Evolutionary conservation across 2,888 invertebrate species (phyloP), one percentile per base, ranked within the genome.

Genomic region (Strigamia transsilvanica): DNA sequence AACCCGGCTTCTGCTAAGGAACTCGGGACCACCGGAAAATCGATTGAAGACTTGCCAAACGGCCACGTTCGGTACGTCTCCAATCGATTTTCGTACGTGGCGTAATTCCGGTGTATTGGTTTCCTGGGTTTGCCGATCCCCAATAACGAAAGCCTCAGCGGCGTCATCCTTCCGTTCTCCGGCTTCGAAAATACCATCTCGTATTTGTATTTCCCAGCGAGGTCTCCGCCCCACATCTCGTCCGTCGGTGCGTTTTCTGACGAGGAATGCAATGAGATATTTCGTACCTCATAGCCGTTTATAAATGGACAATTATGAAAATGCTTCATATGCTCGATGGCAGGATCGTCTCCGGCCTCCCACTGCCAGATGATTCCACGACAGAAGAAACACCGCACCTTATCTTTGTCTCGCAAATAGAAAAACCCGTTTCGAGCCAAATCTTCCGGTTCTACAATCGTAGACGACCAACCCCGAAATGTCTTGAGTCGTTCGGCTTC

Each of bases 1-100:
- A 98, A 97, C 46, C 98, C 98, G 61, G 97, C 97, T 84, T 94
- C 93, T 13, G 94, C 94, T 81, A 98, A 89, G 82, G 93, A 91
- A 83, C 92, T 91, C 0, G 96, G 94, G 84, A 92, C 93, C 86
- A 96, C 95, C 83, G 92, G 92, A 89, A 95, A 91, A 81, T 92
- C 91, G 82, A 92, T 91, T 0, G 96, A n/a, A n/a, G n/a, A n/a
- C n/a, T n/a, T n/a, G n/a, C n/a, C n/a, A n/a, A n/a, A n/a, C n/a
- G n/a, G 96, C 97, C 97, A 98, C 84, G 92, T 91, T 79, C 90
- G 90, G 87, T 93, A 96, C 23, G 93, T 92, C 83, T 91, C 90
- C 66, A 94, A 86, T 46, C 96, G 91, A 12, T 93, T 91, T 80
- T 93, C 91, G 83, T 91, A 90, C 13, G 93, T 91, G 12, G 92